Conservation (phyloP, 2,888 invertebrate species). For the Malachius bipustulatus region DNA sequence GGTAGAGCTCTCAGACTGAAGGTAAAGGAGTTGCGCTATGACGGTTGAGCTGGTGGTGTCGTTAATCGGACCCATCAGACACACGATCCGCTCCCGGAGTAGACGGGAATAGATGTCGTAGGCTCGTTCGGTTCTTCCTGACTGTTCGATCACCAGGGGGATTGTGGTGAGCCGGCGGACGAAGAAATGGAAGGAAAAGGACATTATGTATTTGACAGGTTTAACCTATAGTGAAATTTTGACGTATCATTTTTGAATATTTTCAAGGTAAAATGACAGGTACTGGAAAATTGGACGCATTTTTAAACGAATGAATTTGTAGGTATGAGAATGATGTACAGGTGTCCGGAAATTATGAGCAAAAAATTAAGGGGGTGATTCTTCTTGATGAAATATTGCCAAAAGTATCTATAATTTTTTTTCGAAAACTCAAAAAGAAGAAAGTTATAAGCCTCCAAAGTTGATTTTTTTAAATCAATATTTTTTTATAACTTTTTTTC, state of each 20-base stretch:
- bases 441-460: background rate
- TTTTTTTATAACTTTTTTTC: too few species aligned
- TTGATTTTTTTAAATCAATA: too few species aligned
- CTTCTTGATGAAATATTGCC: background rate
- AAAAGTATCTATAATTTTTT: background rate
- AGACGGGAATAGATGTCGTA: conserved; percentile 96
- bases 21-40: conserved; percentile 87
- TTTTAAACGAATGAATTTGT: too few species aligned
- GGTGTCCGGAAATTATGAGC: conserved; percentile 2
- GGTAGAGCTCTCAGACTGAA: conserved; percentile 83
- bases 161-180: too few species aligned
- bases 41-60: conserved; percentile 86
- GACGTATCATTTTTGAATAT: too few species aligned
- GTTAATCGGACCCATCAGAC: conserved; percentile 89
- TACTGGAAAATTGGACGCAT: too few species aligned
- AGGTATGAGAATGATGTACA: too few species aligned
- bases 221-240: too few species aligned
- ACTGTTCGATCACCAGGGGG: conserved; percentile 93
- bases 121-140: conserved; percentile 87
- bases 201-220: too few species aligned
- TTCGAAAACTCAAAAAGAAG: background rate
- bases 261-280: too few species aligned
- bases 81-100: conserved; percentile 90
- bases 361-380: conserved; percentile 1
- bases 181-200: too few species aligned